Base-by-base conservation (phyloP, 2,113 vertebrate species). In the Turdus rufiventris region DNA sequence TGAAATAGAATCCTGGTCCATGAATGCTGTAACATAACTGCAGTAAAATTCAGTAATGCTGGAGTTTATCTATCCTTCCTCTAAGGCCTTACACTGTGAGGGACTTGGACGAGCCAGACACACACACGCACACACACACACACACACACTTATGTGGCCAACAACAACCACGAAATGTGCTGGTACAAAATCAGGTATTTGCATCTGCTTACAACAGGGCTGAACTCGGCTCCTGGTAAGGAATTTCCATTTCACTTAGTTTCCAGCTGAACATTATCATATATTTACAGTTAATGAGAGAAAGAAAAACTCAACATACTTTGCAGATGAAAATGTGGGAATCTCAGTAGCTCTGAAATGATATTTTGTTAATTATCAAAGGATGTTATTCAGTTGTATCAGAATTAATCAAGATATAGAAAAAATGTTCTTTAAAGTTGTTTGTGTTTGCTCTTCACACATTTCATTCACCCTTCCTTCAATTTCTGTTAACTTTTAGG, bases 181-280 rank as follows among this genome's bases (percentile, higher is more conserved):
- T 16, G 8, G 12, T 89, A 42, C 34, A 57, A n/a, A 34, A 3
- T 71, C 53, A 78, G 61, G 50, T 78, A 16, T 87, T 82, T 91
- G 31, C 54, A 50, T 72, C 58, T 91, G 70, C 87, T 89, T 89
- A 82, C 13, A 40, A 60, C n/a, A 63, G 65, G 38, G 56, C 67
- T 92, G n/a, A 63, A 53, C 20, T 71, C 2, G 0, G 70, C n/a
- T 82, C 8, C 61, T 65, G 48, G 16, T 80, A 48, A 86, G 65
- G 65, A 80, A 71, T 91, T 94, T 58, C 33, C 56, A 48, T 95
- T 66, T 80, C 75, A 70, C 65, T 53, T 76, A 83, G 28, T 91
- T 93, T 91, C 33, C 61, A 87, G 48, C 31, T 61, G 48, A 85
- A 68, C 15, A 15, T 77, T 26, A 63, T 78, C 7, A 21, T 67